These are phyloP conservation scores for Thrips palmi DNA, from an alignment of 1,140 invertebrate genomes.

Conservation along the genomic window DNA sequence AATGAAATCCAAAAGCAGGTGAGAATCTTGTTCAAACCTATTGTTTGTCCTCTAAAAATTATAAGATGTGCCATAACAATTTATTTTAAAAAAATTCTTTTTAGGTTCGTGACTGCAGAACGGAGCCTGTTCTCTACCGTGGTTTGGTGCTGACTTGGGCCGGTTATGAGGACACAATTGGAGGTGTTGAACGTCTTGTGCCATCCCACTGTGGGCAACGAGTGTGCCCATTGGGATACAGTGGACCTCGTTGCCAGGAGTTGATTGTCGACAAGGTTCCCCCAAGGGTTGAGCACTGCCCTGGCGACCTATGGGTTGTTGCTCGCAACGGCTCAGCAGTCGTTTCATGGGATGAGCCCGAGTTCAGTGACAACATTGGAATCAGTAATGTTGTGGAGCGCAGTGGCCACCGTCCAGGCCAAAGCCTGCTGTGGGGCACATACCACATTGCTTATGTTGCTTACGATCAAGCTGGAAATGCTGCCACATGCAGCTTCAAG, in stretches of 20 bases:
- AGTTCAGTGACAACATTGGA: constrained; percentile 74
- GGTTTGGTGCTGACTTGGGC: constrained; percentile 79
- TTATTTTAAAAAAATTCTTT: constrained; percentile 5
- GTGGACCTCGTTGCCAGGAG: constrained; percentile 65
- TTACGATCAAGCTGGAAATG: constrained; percentile 75
- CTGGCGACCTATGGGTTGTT: constrained; percentile 85
- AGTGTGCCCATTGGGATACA: constrained; percentile 67
- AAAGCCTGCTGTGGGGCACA: constrained; percentile 79
- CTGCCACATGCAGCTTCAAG: constrained; percentile 82
- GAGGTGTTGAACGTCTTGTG: constrained; percentile 78
- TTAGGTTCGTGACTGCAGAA: constrained; percentile 57
- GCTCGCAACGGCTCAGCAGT: constrained; percentile 78
- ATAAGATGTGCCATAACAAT: background rate
- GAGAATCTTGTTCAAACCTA: constrained; percentile 8
- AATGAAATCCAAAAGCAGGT: constrained; percentile 88
- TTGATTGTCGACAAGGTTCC: constrained; percentile 67
- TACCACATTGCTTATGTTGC: constrained; percentile 90
- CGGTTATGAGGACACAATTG: constrained; percentile 71
- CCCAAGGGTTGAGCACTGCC: constrained; percentile 74
- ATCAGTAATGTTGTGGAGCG: constrained; percentile 63
- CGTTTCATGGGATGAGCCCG: constrained; percentile 87
- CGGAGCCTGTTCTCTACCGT: constrained; percentile 73
- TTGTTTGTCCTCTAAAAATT: background rate
- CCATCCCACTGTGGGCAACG: constrained; percentile 82
- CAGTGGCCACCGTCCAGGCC: constrained; percentile 72